Evolutionary conservation across 1,140 invertebrate genomes (phyloP).

Genomic region (Psilanteris sp.): DNA sequence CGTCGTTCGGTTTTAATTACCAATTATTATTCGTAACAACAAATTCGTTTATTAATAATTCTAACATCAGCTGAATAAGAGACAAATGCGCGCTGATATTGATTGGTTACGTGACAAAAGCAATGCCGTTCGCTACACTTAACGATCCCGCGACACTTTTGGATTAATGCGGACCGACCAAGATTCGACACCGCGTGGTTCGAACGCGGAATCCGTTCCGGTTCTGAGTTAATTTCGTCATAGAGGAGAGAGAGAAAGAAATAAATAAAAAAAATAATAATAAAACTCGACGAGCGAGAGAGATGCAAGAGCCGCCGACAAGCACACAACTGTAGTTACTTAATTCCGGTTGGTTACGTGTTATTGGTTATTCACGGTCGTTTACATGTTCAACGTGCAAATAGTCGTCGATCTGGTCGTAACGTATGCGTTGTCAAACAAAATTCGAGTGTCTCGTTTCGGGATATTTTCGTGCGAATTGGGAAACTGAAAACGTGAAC

Average conservation of each 20-base stretch:
- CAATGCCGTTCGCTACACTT: conserved; percentile 64
- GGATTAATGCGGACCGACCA: not conserved
- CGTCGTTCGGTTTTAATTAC: conserved; percentile 59
- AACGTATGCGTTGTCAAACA: too few species aligned
- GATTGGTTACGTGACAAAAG: conserved; percentile 71
- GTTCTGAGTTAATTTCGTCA: conserved; percentile 57
- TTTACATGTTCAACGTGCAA: conserved; percentile 42
- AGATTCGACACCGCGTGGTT: conserved; percentile 33
- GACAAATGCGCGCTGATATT: conserved; percentile 69
- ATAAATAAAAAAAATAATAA: too few species aligned
- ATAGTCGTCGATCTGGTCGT: conserved; percentile 7
- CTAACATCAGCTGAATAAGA: conserved; percentile 73
- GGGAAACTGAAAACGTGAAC: too few species aligned
- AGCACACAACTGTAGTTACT: conserved; percentile 55
- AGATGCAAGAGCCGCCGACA: conserved; percentile 45
- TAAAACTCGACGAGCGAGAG: conserved; percentile 30
- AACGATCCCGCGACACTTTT: conserved; percentile 12
- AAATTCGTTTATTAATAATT: conserved; percentile 53
- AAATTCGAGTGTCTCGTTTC: too few species aligned
- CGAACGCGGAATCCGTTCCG: conserved; percentile 55
- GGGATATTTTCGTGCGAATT: too few species aligned
- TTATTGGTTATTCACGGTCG: conserved; percentile 56
- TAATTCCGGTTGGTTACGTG: conserved; percentile 41
- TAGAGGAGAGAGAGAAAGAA: too few species aligned
- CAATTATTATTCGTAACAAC: conserved; percentile 51